Evolutionary conservation across 1,140 invertebrate species (phyloP), one percentile per base, ranked within the genome.

Genomic region (Drosophila littoralis): DNA sequence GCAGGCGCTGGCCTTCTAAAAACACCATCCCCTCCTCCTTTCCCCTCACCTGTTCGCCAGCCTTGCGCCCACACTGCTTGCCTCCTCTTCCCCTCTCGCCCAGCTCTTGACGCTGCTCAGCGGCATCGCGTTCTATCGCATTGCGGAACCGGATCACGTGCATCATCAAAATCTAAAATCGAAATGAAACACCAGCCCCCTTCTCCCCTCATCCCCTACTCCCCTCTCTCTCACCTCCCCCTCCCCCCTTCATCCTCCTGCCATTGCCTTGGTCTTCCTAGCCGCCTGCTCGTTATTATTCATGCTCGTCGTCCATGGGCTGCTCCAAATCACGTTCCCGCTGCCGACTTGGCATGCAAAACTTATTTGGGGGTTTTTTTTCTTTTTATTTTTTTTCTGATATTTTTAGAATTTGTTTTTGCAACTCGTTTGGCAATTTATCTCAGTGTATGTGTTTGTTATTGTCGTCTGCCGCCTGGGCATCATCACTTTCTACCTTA

Each of bases 401-500:
- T 67, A 75, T 70, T 70, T 75, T 75, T 64, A 70, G 72, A 75
- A 75, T 75, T 69, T 69, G 58, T 59, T 70, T 50, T 66, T 54
- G 61, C 28, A 81, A 86, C 82, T 76, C 15, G 82, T 81, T 84
- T 73, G 61, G 36, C 77, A 43, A 79, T 75, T 77, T 81, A 43
- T 63, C 59, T 70, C 38, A 42, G 50, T 46, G 17, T 33, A 33
- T 15, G 55, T 43, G 50, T 55, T 32, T 36, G 38, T 52, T 61
- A 38, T 46, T 65, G 50, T 82, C 51, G 64, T 81, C 79, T 82
- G 79, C 46, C 57, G 64, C 59, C 55, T 69, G 60, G 77, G 75
- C 82, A 46, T 59, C 57, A 88, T 86, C 83, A 86, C 82, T 86
- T 86, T 86, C 82, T 86, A 86, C 80, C 79, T 46, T 59, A 83